Base-by-base conservation (phyloP, 2,113 vertebrate genomes). In the Phalacrocorax aristotelis region DNA sequence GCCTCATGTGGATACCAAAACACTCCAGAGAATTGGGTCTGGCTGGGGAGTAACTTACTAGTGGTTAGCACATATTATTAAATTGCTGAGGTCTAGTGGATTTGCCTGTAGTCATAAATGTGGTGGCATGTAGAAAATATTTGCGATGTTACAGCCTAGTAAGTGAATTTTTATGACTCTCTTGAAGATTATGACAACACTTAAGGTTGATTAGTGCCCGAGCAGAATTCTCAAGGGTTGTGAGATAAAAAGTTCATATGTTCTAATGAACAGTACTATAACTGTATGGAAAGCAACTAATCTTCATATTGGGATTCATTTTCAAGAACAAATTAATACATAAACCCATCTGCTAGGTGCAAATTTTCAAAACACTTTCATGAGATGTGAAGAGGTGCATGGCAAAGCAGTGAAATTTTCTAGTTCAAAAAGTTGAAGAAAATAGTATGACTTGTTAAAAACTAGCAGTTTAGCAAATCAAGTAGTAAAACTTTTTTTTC, bases 351-450 rank as follows among this genome's bases (percentile, higher is more conserved):
- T 61, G 60, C 44, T 74, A 64, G 15, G 16, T 82, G 32, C 51
- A 61, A 0, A 51, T 90, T 84, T 84, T 84, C 34, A 32, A 7
- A 91, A 54, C 1, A 8, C 9, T 77, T 57, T 38, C 5, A 12
- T 57, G 44, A 77, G 8, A 27, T 57, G 10, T 74, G 81, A 65
- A 26, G 20, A 34, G 38, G 0, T 0, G 18, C 18, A 18, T 3
- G 1, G 26, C 44, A 89, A 83, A 89, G 15, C 29, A 13, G 32
- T 58, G 13, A 84, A 69, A 36, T 62, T 77, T 91, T 91, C 36
- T 54, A 11, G 27, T 75, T 75, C 23, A 75, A 29, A 51, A 40
- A 87, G 27, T 44, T 74, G 29, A 55, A 84, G 40, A 84, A 64
- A 66, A 75, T 61, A 2, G 9, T 69, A 11, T 34, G n/a, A 78